Percentiles rank a stretch among this genome's conserved stretches.
Conservation (phyloP, 2,888 invertebrate genomes). For the Hirtodrosophila duncani region DNA sequence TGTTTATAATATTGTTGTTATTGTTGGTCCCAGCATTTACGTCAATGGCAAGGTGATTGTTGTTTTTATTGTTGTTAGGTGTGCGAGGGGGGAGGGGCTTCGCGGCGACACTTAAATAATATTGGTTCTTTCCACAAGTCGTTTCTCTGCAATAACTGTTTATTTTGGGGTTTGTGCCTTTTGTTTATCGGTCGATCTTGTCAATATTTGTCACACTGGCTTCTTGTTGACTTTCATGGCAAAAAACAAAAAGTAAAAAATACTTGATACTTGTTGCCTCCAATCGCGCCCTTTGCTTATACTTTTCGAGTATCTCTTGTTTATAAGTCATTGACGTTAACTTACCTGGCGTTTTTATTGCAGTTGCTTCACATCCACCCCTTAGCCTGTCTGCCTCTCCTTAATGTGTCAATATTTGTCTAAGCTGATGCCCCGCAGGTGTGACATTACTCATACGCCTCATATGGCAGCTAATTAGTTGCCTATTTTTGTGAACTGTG, state of each 20-base stretch:
- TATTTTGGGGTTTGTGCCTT: constrained; percentile 6
- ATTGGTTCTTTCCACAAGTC: constrained; percentile 1
- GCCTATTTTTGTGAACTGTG: constrained; percentile 22
- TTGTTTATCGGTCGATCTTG: constrained; percentile 50
- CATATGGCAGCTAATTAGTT: constrained; percentile 50
- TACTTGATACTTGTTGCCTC: no score
- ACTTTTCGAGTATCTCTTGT: no score
- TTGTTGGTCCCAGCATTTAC: constrained; percentile 43
- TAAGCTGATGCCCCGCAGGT: constrained; percentile 32
- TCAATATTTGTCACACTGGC: constrained; percentile 69
- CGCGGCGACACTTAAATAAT: neutral
- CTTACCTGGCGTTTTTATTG: constrained; percentile 7
- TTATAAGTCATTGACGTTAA: constrained; percentile 55
- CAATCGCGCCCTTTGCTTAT: no score
- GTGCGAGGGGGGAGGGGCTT: neutral
- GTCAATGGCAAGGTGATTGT: constrained; percentile 32
- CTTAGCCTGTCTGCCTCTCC: constrained; percentile 14
- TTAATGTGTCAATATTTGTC: constrained; percentile 49
- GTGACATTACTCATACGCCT: constrained; percentile 67
- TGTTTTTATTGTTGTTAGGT: no score
- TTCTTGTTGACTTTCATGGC: constrained; percentile 58
- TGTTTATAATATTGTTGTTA: constrained; percentile 17
- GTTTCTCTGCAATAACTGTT: constrained; percentile 2
- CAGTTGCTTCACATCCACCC: constrained; percentile 5
- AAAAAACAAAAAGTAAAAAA: constrained; percentile 33